These are phyloP conservation scores for Rynchops niger DNA, from an alignment of 2,113 vertebrate species.

Conservation along the genomic window DNA sequence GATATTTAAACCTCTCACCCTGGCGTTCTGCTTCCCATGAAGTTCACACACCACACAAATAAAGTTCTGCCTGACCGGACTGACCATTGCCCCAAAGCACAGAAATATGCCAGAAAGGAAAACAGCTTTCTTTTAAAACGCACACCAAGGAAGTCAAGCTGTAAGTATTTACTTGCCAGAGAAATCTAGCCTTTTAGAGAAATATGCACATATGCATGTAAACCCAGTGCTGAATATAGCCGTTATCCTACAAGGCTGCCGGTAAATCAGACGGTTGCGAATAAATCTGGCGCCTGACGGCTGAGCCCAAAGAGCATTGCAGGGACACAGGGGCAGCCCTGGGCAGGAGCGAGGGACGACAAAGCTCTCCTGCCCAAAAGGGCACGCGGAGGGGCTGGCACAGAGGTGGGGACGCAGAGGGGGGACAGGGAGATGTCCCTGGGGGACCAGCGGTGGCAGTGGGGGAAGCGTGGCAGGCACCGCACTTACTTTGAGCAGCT, in stretches of 20 bases:
- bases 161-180: not conserved
- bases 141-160: not conserved
- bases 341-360: fast-evolving
- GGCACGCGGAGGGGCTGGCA: not conserved
- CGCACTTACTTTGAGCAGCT: conserved; percentile 93
- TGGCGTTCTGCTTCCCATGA: fast-evolving
- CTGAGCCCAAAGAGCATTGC: not conserved
- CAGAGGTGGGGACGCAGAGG: fast-evolving
- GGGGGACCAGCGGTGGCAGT: fast-evolving
- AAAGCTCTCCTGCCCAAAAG: not conserved
- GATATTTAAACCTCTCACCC: fast-evolving
- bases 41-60: fast-evolving
- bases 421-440: not conserved
- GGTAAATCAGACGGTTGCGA: fast-evolving
- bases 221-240: fast-evolving
- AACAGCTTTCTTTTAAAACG: not conserved
- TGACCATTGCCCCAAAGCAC: fast-evolving
- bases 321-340: fast-evolving
- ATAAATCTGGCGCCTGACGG: not conserved
- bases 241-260: not conserved
- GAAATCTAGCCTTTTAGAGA: not conserved
- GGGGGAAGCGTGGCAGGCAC: not conserved
- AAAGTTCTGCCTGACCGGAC: not conserved
- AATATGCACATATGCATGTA: not conserved
- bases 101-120: fast-evolving